Conservation (phyloP, 2,888 invertebrate genomes). For the Danaus chrysippus region DNA sequence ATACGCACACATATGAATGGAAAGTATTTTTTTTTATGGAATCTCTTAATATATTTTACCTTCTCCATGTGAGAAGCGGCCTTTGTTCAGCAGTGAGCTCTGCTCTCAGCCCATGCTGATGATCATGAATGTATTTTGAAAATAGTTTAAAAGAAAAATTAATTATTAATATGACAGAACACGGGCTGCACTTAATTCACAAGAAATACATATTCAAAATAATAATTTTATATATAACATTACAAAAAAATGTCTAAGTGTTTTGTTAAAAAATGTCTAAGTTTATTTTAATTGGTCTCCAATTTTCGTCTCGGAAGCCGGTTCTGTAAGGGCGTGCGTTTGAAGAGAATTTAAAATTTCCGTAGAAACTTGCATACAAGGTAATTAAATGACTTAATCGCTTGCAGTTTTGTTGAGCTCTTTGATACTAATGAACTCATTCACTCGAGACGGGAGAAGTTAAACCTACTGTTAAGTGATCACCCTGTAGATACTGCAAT, state of each 20-base stretch:
- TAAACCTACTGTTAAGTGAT: not conserved
- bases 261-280: no score
- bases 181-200: not conserved
- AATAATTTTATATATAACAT: no score
- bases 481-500: not conserved
- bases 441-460: not conserved
- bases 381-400: conserved; percentile 6
- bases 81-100: no score
- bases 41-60: not conserved
- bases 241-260: no score
- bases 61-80: no score
- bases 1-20: not conserved
- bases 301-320: not conserved
- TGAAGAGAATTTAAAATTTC: conserved; percentile 21
- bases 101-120: not conserved
- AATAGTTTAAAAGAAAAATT: not conserved
- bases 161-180: conserved; percentile 7
- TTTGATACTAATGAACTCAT: conserved; percentile 6
- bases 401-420: not conserved
- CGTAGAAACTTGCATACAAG: conserved; percentile 10
- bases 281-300: no score
- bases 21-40: not conserved
- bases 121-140: not conserved
- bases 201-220: no score
- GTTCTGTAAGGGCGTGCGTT: not conserved